These are phyloP conservation scores for Lasiurus borealis DNA, from an alignment of 2,113 vertebrate species.

Conservation along the genomic window DNA sequence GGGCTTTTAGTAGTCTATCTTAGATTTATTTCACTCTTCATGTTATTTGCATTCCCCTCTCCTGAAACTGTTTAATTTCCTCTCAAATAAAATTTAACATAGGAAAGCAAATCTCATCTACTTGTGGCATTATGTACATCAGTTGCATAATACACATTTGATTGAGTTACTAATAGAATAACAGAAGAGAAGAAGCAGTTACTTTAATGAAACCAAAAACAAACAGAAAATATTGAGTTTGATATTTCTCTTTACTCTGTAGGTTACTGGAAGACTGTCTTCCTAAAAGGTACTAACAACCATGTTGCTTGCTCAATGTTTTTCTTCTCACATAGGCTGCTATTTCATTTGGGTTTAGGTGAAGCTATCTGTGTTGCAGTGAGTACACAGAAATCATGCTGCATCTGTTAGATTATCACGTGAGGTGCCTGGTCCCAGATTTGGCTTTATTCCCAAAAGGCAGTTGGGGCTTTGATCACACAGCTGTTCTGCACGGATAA, in stretches of 20 bases:
- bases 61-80: neutral
- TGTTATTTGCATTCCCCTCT: neutral
- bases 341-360: neutral
- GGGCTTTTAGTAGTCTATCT: neutral
- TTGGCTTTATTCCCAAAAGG: conserved; percentile 54
- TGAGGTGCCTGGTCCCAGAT: neutral
- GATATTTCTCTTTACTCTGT: neutral
- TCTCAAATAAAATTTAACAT: conserved; percentile 25
- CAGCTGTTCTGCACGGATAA: conserved; percentile 52
- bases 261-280: neutral
- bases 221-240: neutral
- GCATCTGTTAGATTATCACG: neutral
- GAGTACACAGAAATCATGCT: neutral
- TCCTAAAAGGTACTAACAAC: neutral
- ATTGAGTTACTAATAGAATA: neutral
- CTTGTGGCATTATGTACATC: neutral
- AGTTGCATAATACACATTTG: neutral
- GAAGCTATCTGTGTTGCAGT: neutral
- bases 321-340: neutral
- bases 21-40: neutral
- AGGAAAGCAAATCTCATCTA: neutral
- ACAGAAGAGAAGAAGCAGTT: neutral
- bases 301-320: neutral
- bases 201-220: neutral
- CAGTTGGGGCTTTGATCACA: conserved; percentile 58